Evolutionary conservation across 2,888 invertebrate genomes (phyloP).

Genomic region (Drosophila macrospina): DNA sequence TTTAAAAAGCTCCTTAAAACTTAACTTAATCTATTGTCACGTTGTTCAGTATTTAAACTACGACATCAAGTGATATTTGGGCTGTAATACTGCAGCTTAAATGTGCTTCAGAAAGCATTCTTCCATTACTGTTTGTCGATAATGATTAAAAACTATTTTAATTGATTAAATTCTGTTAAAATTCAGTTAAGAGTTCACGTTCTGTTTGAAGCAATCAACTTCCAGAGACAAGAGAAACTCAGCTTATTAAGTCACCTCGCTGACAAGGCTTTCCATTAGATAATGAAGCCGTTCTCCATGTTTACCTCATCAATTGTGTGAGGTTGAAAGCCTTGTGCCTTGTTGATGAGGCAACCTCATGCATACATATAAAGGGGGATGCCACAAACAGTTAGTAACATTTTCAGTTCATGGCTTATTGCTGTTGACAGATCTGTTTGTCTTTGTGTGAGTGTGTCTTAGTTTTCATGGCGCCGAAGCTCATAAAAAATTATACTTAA

Average conservation of each 20-base stretch:
- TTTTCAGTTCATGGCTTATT: slow-evolving; percentile 19
- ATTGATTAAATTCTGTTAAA: too few relatives aligned
- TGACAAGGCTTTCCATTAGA: not conserved
- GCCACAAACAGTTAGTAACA: slow-evolving; percentile 2
- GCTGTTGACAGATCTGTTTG: slow-evolving; percentile 35
- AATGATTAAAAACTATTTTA: too few relatives aligned
- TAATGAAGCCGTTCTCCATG: not conserved
- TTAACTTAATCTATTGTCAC: too few relatives aligned
- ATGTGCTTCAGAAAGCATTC: too few relatives aligned
- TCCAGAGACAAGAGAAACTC: not conserved
- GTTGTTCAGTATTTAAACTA: too few relatives aligned
- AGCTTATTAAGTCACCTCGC: not conserved
- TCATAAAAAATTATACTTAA: slow-evolving; percentile 63
- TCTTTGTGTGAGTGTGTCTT: slow-evolving; percentile 10
- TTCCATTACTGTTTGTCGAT: too few relatives aligned
- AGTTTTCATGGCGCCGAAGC: slow-evolving; percentile 40
- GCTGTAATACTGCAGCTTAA: too few relatives aligned
- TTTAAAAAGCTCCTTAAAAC: too few relatives aligned
- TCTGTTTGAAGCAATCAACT: not conserved
- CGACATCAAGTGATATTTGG: too few relatives aligned
- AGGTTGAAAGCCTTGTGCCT: not conserved
- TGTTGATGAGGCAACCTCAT: not conserved
- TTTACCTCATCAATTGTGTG: slow-evolving; percentile 21
- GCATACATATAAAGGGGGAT: not conserved
- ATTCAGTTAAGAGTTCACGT: not conserved